A percentile compares a stretch with the other conserved stretches of the same genome.
Conservation (phyloP, 1,140 invertebrate genomes). For the Andrena cerasifolii region DNA sequence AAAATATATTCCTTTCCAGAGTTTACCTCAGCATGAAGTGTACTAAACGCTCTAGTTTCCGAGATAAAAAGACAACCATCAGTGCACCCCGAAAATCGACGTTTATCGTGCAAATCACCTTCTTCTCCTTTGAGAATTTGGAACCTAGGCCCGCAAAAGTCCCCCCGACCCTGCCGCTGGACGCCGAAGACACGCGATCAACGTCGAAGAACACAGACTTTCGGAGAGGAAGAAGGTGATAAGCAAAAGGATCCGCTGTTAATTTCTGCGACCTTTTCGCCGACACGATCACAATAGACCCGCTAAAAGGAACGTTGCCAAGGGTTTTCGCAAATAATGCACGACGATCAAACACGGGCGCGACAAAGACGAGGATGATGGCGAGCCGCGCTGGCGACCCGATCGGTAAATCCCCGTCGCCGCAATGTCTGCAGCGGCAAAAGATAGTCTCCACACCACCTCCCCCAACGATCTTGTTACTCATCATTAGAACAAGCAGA, state of each 20-base stretch:
- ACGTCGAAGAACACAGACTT: too few relatives aligned
- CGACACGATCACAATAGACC: conserved; percentile 9
- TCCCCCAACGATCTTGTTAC: conserved; percentile 27
- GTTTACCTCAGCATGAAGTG: too few relatives aligned
- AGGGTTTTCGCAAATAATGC: conserved; percentile 35
- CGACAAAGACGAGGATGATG: conserved; percentile 26
- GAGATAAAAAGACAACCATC: too few relatives aligned
- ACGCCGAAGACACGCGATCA: too few relatives aligned
- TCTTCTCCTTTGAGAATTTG: too few relatives aligned
- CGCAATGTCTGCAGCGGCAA: conserved; percentile 57
- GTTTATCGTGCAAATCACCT: too few relatives aligned
- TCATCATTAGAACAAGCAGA: conserved; percentile 34
- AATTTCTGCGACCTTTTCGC: neutral
- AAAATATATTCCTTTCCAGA: too few relatives aligned
- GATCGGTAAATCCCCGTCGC: conserved; percentile 59
- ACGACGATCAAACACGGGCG: neutral
- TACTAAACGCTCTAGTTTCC: too few relatives aligned
- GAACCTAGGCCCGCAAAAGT: too few relatives aligned
- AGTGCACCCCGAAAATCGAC: too few relatives aligned
- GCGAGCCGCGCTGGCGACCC: conserved; percentile 34
- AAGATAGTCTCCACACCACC: conserved; percentile 27
- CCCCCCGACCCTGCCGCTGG: too few relatives aligned
- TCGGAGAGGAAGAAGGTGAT: too few relatives aligned
- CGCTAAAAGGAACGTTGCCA: conserved; percentile 25
- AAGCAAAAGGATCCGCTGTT: neutral